Base-by-base conservation (phyloP, 1,140 invertebrate genomes). In the Achatina immaculata region DNA sequence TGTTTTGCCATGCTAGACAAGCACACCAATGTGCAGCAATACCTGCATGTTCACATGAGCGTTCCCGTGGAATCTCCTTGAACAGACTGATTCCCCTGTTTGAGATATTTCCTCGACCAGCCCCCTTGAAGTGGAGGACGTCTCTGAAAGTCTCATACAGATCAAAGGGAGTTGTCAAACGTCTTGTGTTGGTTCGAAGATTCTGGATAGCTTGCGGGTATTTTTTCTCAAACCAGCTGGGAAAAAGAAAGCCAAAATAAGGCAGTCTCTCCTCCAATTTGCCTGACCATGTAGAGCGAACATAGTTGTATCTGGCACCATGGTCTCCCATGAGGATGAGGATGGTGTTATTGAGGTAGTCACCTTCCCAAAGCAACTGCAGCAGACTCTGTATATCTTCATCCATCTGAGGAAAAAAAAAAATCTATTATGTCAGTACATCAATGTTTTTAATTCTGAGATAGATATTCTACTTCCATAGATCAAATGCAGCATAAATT, bases 21-120 rank as follows among this genome's bases (percentile, higher is more conserved):
- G 96, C 95, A 87, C 97, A 99, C 97, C 97, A 99, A 90, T 98
- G 97, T 0, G 96, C 94, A 87, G 96, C 95, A 75, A 98, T 96
- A 45, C 94, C 95, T 4, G 97, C 97, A 90, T 97, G 94, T n/a
- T 93, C 92, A 89, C 97, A 98, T 4, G 95, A 95, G 68, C 96
- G 92, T 66, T 95, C 93, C 81, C 94, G 92, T 14, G 92, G 90
- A 42, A 92, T 89, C 78, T 88, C 81, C 16, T 83, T 86, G 85
- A 96, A 95, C 36, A 96, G 91, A 72, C 94, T 95, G 48, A 96
- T 93, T 0, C 93, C 94, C 80, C 95, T 91, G 43, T 78, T 92
- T 89, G 90, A 31, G 90, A 88, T 21, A 83, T 89, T 40, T 89
- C 85, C 85, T 93, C 91, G 71, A 95, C 87, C 7, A 95, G 91